Evolutionary conservation across 2,113 vertebrate genomes (phyloP).

Genomic region (Pseudonaja textilis): DNA sequence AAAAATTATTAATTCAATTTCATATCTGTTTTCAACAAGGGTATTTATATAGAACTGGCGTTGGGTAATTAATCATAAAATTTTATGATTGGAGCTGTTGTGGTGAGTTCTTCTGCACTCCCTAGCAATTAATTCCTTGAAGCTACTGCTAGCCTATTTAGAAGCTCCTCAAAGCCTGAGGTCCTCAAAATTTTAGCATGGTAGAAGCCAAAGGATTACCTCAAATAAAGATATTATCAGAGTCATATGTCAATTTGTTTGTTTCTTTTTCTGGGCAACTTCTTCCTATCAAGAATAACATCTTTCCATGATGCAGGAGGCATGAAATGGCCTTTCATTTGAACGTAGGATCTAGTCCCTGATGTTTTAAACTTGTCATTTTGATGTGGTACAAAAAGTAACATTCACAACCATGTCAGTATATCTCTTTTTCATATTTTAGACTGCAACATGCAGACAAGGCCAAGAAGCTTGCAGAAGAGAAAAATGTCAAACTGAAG

Average conservation of each 20-base stretch:
- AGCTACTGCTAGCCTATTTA: not conserved
- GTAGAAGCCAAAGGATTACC: not conserved
- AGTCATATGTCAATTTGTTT: not conserved
- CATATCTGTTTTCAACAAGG: not conserved
- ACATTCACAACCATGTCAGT: rapidly evolving
- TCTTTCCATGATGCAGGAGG: not conserved
- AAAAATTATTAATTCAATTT: not conserved
- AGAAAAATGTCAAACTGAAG: constrained; percentile 78
- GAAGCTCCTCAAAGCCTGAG: not conserved
- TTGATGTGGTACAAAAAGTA: not conserved
- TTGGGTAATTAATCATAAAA: not conserved
- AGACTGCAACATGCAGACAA: constrained; percentile 84
- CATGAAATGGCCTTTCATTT: not conserved
- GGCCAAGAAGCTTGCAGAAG: constrained; percentile 74
- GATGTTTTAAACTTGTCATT: not conserved
- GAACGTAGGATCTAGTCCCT: not conserved
- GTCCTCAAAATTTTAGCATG: not conserved
- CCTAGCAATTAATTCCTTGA: not conserved
- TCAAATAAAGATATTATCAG: not conserved
- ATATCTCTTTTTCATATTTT: not conserved
- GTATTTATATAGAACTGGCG: not conserved
- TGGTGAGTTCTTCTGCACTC: not conserved
- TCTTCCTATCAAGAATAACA: not conserved
- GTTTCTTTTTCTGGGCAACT: not conserved
- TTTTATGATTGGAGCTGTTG: not conserved